Base-by-base conservation (phyloP, 2,113 vertebrate species). In the Dasyprocta punctata region DNA sequence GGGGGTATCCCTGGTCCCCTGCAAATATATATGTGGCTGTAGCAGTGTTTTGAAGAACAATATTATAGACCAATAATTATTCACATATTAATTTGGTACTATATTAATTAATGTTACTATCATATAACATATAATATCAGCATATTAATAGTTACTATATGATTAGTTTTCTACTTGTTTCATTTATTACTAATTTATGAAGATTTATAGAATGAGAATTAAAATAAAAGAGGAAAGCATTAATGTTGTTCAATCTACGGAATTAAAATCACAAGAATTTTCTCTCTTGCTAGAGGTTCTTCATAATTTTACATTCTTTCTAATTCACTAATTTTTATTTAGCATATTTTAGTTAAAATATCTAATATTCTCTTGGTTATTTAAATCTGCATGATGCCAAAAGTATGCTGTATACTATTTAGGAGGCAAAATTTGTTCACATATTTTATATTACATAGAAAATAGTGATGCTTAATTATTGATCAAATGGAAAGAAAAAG, bases 161-260 rank as follows among this genome's bases (percentile, higher is more conserved):
- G 71, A 80, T 65, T 87, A 80, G n/a, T 44, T 63, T 75, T 33
- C 67, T 58, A 67, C 8, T 78, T 83, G 36, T 30, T 94, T 95
- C 3, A 75, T 52, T 89, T 75, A 69, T 85, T 73, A 44, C 14
- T 13, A 85, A 85, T 12, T 94, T 49, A 90, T 83, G 9, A 9
- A 85, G 24, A 86, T 85, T 75, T 91, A 56, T 36, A 88, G 16
- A 69, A 65, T 52, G 95, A 5, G 1, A 3, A 86, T 58, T 60
- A 30, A 92, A 92, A 85, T 91, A n/a, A 90, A 94, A 93, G 65
- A 0, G 12, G 80, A 52, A 28, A 86, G 78, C 63, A n/a, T n/a
- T n/a, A n/a, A n/a, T n/a, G n/a, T n/a, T n/a, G n/a, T n/a, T n/a
- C n/a, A n/a, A n/a, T n/a, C 5, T 60, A 44, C 26, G 52, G 5